phyloP scores from a whole-genome alignment of 2,797 vertebrate genomes.

The Euthynnus affinis region DNA sequence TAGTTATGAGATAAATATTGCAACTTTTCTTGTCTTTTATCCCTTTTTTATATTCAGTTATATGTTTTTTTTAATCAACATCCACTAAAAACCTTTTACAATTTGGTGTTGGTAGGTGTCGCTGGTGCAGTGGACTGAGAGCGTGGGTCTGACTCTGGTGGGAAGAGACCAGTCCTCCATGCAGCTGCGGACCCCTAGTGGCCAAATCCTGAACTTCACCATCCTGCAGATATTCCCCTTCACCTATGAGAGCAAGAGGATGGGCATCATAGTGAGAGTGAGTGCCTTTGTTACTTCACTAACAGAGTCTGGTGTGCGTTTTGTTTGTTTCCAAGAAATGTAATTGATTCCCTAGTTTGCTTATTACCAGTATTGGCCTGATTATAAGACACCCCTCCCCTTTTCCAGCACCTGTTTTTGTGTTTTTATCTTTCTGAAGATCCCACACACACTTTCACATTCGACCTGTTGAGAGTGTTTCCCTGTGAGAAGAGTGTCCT shows the following conservation, averaged over 20 bases:
- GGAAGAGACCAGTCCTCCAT: constrained; percentile 97
- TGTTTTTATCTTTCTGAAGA: too few relatives aligned
- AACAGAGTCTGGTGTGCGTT: neutral
- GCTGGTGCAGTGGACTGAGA: constrained; percentile 99
- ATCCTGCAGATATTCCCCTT: constrained; percentile 99
- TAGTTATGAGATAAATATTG: neutral
- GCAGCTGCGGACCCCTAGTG: constrained; percentile 99
- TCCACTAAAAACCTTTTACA: constrained; percentile 19
- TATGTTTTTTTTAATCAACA: constrained; percentile 9
- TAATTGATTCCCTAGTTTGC: neutral
- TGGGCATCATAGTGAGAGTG: constrained; percentile 97
- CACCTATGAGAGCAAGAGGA: constrained; percentile 98
- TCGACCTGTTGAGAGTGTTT: too few relatives aligned
- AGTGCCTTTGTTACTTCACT: constrained; percentile 63
- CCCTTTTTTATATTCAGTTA: neutral
- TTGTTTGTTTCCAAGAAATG: neutral
- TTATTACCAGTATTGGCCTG: too few relatives aligned
- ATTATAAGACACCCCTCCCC: too few relatives aligned
- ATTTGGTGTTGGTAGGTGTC: constrained; percentile 90
- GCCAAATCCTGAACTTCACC: constrained; percentile 98
- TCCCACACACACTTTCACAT: too few relatives aligned
- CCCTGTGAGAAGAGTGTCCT: too few relatives aligned
- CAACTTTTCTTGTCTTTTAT: too few relatives aligned
- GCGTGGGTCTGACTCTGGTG: constrained; percentile 95
- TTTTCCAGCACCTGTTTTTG: too few relatives aligned